Percentiles rank a stretch among this genome's conserved stretches.
Conservation (phyloP, 2,797 vertebrate species). For the Manis javanica region DNA sequence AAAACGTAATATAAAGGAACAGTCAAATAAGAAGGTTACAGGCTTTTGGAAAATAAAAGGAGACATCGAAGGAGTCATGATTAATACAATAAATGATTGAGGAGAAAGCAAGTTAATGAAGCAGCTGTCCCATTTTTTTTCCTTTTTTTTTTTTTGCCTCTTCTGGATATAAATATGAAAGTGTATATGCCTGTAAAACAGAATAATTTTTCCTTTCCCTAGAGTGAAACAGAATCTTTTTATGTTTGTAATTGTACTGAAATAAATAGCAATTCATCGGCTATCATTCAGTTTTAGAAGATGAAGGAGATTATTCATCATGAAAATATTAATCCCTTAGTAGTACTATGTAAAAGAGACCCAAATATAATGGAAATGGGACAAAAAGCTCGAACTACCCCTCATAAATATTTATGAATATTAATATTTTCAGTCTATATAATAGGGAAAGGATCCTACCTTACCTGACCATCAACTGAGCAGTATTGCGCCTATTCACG, state of each 20-base stretch:
- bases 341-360: constrained; percentile 12
- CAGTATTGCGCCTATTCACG: not conserved
- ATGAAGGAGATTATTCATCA: constrained; percentile 45
- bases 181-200: not conserved
- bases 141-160: not conserved
- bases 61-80: constrained; percentile 52
- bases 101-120: constrained; percentile 43
- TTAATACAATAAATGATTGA: constrained; percentile 58
- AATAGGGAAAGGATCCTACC: constrained; percentile 19
- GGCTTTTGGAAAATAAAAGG: constrained; percentile 45
- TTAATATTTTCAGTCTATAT: constrained; percentile 42
- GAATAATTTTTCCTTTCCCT: constrained; percentile 49
- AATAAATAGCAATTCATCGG: constrained; percentile 46
- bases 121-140: not conserved
- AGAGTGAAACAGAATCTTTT: constrained; percentile 38
- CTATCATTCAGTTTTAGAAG: constrained; percentile 36
- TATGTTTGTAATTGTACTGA: not conserved
- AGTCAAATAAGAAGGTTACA: constrained; percentile 57
- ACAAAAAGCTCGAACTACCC: not conserved
- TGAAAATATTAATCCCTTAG: not conserved
- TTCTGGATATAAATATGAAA: constrained; percentile 42
- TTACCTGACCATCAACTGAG: not conserved
- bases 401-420: constrained; percentile 58
- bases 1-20: constrained; percentile 52
- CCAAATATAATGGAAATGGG: not conserved